Base-by-base conservation (phyloP, 1,140 invertebrate species). In the Diprion similis region DNA sequence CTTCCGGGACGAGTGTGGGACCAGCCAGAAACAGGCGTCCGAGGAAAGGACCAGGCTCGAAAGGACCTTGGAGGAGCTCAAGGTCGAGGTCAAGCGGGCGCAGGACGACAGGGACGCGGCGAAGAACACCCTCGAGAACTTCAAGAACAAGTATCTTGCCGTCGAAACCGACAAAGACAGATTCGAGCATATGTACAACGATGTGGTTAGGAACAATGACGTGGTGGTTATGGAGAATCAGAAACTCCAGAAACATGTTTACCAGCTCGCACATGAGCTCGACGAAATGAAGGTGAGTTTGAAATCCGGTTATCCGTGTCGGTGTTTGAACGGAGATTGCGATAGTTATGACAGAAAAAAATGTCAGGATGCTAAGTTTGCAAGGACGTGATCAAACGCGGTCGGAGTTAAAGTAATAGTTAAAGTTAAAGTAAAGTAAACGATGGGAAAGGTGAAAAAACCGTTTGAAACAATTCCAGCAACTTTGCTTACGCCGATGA, bases 141-240 rank as follows among this genome's bases (percentile, higher is more conserved):
- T 89, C n/a, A 88, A 89, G 66, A 84, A 45, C 15, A 86, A 87
- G 51, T 85, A 83, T 71, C 66, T 83, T 15, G 73, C 81, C 45
- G 6, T 84, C 17, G 75, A 84, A 7, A 82, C 75, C 0, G 82
- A 86, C 8, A 87, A 86, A 65, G 76, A 18, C 4, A 74, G 66
- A 1, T 18, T 88, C 4, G 81, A 86, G 15, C 70, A 83, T 7
- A 85, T 84, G 73, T 87, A 86, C 51, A 81, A 82, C 8, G 81
- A 83, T 0, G 24, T 87, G 6, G 8, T 83, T 0, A 82, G 81
- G 46, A 76, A 13, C 8, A 80, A 59, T 46, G 80, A 73, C 0
- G 74, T 82, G 47, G 78, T 73, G 0, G 78, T 80, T 17, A 84
- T 81, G 46, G 80, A 71, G 1, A 76, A 85, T 0, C 77, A 83